phyloP scores from a whole-genome alignment of 2,888 invertebrate species.

The Lithophane socia region DNA sequence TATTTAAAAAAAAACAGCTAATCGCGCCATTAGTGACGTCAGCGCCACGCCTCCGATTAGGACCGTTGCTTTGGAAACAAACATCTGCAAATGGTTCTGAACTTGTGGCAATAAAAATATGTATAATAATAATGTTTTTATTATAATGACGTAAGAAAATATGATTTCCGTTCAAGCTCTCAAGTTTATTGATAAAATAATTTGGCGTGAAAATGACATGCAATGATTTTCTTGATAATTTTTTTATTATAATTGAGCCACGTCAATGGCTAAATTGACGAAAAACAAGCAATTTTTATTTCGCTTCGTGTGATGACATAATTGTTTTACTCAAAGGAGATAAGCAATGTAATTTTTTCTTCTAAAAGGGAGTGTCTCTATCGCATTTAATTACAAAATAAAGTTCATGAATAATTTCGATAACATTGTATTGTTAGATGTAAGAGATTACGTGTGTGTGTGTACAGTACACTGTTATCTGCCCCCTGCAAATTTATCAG shows the following conservation, averaged over 20 bases:
- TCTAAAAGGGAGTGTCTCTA: neutral
- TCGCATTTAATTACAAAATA: slow-evolving; percentile 14
- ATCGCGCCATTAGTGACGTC: slow-evolving; percentile 71
- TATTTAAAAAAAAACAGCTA: slow-evolving; percentile 47
- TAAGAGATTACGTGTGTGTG: slow-evolving; percentile 56
- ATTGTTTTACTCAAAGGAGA: neutral
- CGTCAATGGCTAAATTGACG: neutral
- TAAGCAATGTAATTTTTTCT: neutral
- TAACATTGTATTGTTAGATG: slow-evolving; percentile 40
- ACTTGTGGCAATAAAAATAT: slow-evolving; percentile 11
- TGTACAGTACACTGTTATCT: slow-evolving; percentile 65
- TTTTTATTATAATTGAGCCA: neutral
- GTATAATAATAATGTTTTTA: slow-evolving; percentile 18
- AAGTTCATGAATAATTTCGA: slow-evolving; percentile 13
- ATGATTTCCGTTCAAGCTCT: slow-evolving; percentile 19
- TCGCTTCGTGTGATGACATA: neutral
- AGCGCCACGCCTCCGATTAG: slow-evolving; percentile 75
- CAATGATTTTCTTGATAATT: neutral
- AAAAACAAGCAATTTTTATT: neutral
- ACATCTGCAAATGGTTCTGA: slow-evolving; percentile 34
- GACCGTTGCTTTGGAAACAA: slow-evolving; percentile 52
- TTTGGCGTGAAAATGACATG: slow-evolving; percentile 9
- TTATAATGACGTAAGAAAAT: slow-evolving; percentile 22
- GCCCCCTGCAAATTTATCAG: slow-evolving; percentile 76
- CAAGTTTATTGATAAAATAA: slow-evolving; percentile 21